phyloP scores from a whole-genome alignment of 2,888 invertebrate species.

The Stegana nigrithorax region DNA sequence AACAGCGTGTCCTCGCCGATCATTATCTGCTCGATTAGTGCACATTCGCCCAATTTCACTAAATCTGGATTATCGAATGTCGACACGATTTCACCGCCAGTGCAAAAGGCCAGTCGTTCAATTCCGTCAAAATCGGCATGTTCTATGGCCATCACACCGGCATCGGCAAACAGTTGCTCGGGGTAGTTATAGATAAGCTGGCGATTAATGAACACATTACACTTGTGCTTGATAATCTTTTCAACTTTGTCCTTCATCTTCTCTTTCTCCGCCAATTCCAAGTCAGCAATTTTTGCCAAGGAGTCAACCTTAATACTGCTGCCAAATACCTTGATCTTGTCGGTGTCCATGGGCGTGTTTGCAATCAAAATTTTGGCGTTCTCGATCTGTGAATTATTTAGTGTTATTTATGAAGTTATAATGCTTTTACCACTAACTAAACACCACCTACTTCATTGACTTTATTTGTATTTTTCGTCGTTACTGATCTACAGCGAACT shows the following conservation, averaged over 20 bases:
- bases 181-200: slow-evolving; percentile 99
- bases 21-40: slow-evolving; percentile 93
- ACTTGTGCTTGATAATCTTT: slow-evolving; percentile 92
- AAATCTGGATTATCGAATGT: slow-evolving; percentile 95
- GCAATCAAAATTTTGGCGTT: slow-evolving; percentile 98
- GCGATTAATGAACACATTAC: slow-evolving; percentile 98
- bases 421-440: too few species aligned
- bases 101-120: slow-evolving; percentile 95
- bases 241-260: slow-evolving; percentile 99
- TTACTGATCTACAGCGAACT: slow-evolving; percentile 52
- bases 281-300: slow-evolving; percentile 94
- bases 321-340: slow-evolving; percentile 99
- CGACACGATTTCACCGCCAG: slow-evolving; percentile 98
- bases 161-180: slow-evolving; percentile 98
- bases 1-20: slow-evolving; percentile 97
- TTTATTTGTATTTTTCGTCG: too few species aligned
- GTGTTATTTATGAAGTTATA: neutral
- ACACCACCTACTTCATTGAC: too few species aligned
- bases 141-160: slow-evolving; percentile 98
- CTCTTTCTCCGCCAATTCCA: slow-evolving; percentile 97
- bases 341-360: slow-evolving; percentile 99
- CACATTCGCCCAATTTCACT: slow-evolving; percentile 93
- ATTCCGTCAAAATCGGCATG: slow-evolving; percentile 99
- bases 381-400: slow-evolving; percentile 72
- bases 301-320: slow-evolving; percentile 94